These are phyloP conservation scores for Camponotus fellah DNA, from an alignment of 2,888 invertebrate genomes.

Conservation along the genomic window DNA sequence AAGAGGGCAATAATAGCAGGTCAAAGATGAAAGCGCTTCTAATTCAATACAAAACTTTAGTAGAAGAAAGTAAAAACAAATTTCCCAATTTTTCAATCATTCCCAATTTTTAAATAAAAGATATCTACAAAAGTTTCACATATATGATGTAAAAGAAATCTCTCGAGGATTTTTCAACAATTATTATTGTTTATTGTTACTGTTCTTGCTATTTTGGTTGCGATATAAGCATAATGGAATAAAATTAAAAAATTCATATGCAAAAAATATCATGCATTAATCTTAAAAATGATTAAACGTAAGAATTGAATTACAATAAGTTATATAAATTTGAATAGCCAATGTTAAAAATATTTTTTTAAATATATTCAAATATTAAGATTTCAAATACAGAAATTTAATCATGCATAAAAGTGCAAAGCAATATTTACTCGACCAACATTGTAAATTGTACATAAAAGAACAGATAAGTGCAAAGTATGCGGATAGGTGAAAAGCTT, in stretches of 20 bases:
- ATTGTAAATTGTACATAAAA: not conserved
- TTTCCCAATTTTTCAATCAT: no score
- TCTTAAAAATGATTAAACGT: slow-evolving; percentile 24
- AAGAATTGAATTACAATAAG: not conserved
- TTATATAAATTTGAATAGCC: not conserved
- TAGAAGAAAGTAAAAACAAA: slow-evolving; percentile 42
- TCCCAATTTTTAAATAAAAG: slow-evolving; percentile 53
- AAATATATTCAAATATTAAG: slow-evolving; percentile 9
- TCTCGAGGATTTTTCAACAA: slow-evolving; percentile 48
- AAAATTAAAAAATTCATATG: slow-evolving; percentile 53
- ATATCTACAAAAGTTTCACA: slow-evolving; percentile 43
- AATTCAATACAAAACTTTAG: slow-evolving; percentile 24
- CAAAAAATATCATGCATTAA: slow-evolving; percentile 53
- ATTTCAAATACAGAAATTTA: slow-evolving; percentile 13
- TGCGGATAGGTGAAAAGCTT: slow-evolving; percentile 2
- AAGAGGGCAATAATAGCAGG: slow-evolving; percentile 29
- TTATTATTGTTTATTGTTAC: slow-evolving; percentile 65
- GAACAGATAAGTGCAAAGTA: not conserved
- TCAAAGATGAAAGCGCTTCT: slow-evolving; percentile 46
- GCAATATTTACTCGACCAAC: not conserved
- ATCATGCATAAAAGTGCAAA: not conserved
- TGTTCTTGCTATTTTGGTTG: slow-evolving; percentile 81
- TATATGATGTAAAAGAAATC: slow-evolving; percentile 50
- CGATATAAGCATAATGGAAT: slow-evolving; percentile 34
- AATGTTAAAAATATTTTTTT: slow-evolving; percentile 3